Percentiles rank a stretch among this genome's conserved stretches.
phyloP scores from a whole-genome alignment of 2,113 vertebrate species.

The Ammodytes marinus region DNA sequence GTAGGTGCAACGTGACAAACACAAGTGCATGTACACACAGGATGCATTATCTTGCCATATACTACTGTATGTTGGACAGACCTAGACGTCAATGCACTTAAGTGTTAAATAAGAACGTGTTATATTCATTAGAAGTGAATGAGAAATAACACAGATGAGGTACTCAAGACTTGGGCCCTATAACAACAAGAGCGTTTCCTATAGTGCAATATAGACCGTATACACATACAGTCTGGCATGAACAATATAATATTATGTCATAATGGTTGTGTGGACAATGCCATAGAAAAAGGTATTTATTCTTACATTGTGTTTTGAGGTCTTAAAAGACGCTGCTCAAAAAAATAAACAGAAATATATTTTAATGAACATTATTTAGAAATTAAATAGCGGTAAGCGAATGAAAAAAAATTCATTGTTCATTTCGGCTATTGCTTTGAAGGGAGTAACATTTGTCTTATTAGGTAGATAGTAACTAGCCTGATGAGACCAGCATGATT shows the following conservation, averaged over 20 bases:
- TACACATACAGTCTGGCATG: constrained; percentile 46
- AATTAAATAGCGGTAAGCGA: constrained; percentile 58
- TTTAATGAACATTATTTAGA: constrained; percentile 52
- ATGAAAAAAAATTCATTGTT: constrained; percentile 55
- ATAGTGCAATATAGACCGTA: constrained; percentile 77
- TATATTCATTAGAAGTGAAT: constrained; percentile 46
- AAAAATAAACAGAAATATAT: constrained; percentile 58
- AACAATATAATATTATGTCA: constrained; percentile 37
- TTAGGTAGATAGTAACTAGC: constrained; percentile 3
- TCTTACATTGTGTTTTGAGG: constrained; percentile 27
- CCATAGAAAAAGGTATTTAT: constrained; percentile 47
- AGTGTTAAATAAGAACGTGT: constrained; percentile 50
- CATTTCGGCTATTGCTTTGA: constrained; percentile 64
- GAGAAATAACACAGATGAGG: constrained; percentile 68
- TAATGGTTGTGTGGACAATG: constrained; percentile 55
- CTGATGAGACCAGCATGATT: too few relatives aligned
- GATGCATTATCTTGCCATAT: too few relatives aligned
- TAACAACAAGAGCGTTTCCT: constrained; percentile 66
- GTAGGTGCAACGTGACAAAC: constrained; percentile 47
- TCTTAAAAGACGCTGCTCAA: constrained; percentile 44
- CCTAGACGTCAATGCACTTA: constrained; percentile 62
- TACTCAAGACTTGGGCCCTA: constrained; percentile 71
- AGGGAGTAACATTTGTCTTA: constrained; percentile 10
- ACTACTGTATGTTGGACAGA: constrained; percentile 30
- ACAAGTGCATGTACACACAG: constrained; percentile 67